These are phyloP conservation scores for Nixonia krombeini DNA, from an alignment of 1,140 invertebrate species.

Conservation along the genomic window DNA sequence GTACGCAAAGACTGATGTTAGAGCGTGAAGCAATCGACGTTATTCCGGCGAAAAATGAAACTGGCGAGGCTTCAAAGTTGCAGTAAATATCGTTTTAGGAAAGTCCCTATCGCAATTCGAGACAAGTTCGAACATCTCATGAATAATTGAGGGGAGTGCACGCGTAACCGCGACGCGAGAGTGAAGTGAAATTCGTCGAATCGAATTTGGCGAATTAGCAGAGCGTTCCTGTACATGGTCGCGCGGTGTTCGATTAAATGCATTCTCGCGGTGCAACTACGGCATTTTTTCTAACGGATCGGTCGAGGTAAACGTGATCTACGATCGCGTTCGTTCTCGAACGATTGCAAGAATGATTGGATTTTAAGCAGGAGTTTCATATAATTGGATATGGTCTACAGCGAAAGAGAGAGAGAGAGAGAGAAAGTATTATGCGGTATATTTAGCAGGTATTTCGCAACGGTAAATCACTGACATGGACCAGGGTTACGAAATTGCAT, in stretches of 20 bases:
- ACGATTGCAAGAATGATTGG: slow-evolving; percentile 31
- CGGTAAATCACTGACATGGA: background rate
- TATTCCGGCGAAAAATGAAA: slow-evolving; percentile 19
- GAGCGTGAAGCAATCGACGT: background rate
- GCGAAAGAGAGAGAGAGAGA: slow-evolving; percentile 27
- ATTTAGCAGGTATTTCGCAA: background rate
- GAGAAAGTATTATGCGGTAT: slow-evolving; percentile 9
- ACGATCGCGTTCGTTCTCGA: slow-evolving; percentile 32
- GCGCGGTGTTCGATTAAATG: slow-evolving; percentile 40
- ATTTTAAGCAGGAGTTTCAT: slow-evolving; percentile 15
- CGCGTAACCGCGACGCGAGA: slow-evolving; percentile 41
- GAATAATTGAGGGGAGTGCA: slow-evolving; percentile 53
- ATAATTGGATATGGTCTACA: slow-evolving; percentile 19
- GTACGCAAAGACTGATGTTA: background rate
- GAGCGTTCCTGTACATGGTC: slow-evolving; percentile 43
- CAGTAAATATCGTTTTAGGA: slow-evolving; percentile 45
- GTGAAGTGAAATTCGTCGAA: slow-evolving; percentile 43
- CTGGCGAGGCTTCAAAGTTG: slow-evolving; percentile 29
- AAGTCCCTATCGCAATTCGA: slow-evolving; percentile 42
- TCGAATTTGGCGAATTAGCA: slow-evolving; percentile 49
- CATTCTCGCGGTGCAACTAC: slow-evolving; percentile 37
- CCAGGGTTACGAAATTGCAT: background rate
- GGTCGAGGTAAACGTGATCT: slow-evolving; percentile 44
- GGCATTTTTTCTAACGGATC: slow-evolving; percentile 34
- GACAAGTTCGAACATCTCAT: slow-evolving; percentile 51